Base-by-base conservation (phyloP, 2,113 vertebrate species). In the Sinocyclocheilus anshuiensis region DNA sequence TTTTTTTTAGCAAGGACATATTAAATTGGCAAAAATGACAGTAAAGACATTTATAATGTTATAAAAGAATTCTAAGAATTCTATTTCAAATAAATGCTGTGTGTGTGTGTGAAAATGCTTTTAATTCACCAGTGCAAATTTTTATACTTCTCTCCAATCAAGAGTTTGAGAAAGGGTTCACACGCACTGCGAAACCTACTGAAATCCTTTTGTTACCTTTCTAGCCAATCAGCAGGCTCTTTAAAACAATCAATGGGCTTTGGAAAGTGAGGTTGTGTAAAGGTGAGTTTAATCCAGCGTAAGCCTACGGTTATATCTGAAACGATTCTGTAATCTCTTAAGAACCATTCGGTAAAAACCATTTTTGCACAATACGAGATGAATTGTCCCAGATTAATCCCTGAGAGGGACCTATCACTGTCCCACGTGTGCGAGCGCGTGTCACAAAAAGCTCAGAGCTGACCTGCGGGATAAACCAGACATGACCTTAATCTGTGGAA, bases 401-500 rank as follows among this genome's bases (percentile, higher is more conserved):
- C 50, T 71, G 48, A 79, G 45, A 71, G 45, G 15, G 15, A 29
- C n/a, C n/a, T 63, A 69, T 42, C 11, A 80, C 15, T 12, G n/a
- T 67, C 57, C 39, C 77, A 48, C 33, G 10, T 77, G 79, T 72
- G 65, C 18, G 22, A 65, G 50, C 36, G 12, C 12, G 12, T 33
- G 50, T 83, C 39, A 45, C 22, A 48, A 75, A 67, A 79, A 77
- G 33, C 33, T 20, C 67, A 71, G 67, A 79, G 55, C 84, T 84
- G 71, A 61, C 57, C 22, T n/a, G 36, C 36, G 1, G 26, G 79
- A 86, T 86, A 63, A 53, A 83, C 71, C 74, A 82, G 71, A 29
- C 39, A 76, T 81, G 85, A 81, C 88, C 81, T 89, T 89, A 89
- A 89, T 89, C 88, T 89, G 65, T 20, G 33, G 36, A 63, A 61